Base-by-base conservation (phyloP, 92 coral and sea anemone genomes). In the Palythoa grandiflora region DNA sequence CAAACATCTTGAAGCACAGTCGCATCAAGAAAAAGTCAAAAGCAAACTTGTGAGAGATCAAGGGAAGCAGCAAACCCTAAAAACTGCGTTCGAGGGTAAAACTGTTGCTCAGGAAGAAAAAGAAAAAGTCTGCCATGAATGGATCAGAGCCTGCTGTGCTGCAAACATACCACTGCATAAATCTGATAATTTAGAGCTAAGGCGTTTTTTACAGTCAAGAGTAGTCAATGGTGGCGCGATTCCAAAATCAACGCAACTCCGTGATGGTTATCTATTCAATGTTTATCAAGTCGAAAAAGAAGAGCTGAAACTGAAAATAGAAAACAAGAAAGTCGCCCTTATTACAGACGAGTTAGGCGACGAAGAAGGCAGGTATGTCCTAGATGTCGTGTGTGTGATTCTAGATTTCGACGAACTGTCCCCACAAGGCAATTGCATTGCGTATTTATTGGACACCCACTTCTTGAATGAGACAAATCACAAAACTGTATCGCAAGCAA, bases 171-270 rank as follows among this genome's bases (percentile, higher is more conserved):
- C 96, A 53, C 75, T 93, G 65, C 80, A 85, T 68, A 93, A 93
- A 86, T 89, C 94, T 6, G 90, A 93, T 70, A 93, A 91, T 79
- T 79, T 86, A 1, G 71, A 37, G 11, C 14, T 93, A 83, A 50
- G 94, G 28, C 71, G 66, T 16, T 91, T 91, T 54, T 53, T 93
- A 65, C 80, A 71, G 36, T 6, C 91, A 8, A 53, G 87, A 53
- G 96, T 91, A 40, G 17, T 71, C 37, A 93, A 93, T 87, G 92
- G 94, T 48, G 93, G 96, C 4, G 93, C 93, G 1, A 89, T 91
- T 9, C 91, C 94, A 1, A 89, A 87, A 44, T 74, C 54, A 37
- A 85, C 94, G 50, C 94, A 91, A 39, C 84, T 93, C 7, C 91
- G 92, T 17, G 96, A 91, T 74, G 77, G 83, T 37, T 91, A 91